Evolutionary conservation across 2,888 invertebrate species (phyloP).

Genomic region (Cosmia trapezina): DNA sequence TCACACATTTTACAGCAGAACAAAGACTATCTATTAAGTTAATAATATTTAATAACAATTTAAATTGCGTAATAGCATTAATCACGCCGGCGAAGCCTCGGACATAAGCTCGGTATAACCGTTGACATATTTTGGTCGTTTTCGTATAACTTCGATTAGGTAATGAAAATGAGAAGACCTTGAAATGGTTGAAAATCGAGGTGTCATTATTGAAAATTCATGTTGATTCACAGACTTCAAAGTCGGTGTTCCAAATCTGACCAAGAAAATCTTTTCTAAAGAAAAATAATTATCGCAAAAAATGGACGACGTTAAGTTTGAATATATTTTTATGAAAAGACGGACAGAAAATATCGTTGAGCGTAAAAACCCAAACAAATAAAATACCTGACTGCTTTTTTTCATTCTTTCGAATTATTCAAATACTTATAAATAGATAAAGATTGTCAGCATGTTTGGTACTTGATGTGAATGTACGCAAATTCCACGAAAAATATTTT

Average conservation of each 20-base stretch:
- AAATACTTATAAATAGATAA: constrained; percentile 26
- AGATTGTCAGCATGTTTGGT: constrained; percentile 16
- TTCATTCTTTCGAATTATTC: constrained; percentile 22
- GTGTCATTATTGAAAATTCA: not conserved
- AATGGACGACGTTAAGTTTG: not conserved
- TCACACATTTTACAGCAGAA: too few relatives aligned
- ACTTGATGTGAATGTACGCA: constrained; percentile 33
- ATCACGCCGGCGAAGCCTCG: too few relatives aligned
- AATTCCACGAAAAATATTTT: constrained; percentile 45
- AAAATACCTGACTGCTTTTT: constrained; percentile 21
- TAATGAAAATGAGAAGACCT: too few relatives aligned
- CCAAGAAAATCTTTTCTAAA: constrained; percentile 18
- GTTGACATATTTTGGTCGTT: not conserved
- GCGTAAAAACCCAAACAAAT: constrained; percentile 22
- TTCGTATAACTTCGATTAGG: not conserved
- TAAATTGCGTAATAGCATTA: too few relatives aligned
- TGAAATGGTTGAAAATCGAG: too few relatives aligned
- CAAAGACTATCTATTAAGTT: too few relatives aligned
- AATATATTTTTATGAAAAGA: constrained; percentile 29
- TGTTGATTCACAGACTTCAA: constrained; percentile 14
- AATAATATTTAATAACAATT: too few relatives aligned
- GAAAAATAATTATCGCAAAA: constrained; percentile 25
- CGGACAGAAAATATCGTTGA: constrained; percentile 26
- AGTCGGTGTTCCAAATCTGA: not conserved
- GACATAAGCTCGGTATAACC: too few relatives aligned